A percentile compares a stretch with the other conserved stretches of the same genome.
Conservation (phyloP, 2,888 invertebrate genomes). For the Melangyna quadrimaculata region DNA sequence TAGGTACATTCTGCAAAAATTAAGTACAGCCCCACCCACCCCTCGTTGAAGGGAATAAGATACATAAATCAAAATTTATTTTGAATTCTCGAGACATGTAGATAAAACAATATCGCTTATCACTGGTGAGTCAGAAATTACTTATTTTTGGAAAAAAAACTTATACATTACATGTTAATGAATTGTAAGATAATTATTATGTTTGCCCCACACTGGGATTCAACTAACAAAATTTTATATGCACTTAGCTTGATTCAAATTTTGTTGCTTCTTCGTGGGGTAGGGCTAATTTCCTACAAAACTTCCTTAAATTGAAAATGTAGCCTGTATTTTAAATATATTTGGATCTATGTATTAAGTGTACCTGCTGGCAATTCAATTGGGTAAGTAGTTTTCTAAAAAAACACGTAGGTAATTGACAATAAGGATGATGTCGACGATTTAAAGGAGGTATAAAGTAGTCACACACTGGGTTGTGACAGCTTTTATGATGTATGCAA, state of each 20-base stretch:
- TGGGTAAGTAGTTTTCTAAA: neutral
- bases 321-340: neutral
- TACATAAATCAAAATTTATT: neutral
- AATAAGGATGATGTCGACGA: neutral
- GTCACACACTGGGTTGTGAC: neutral
- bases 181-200: no score
- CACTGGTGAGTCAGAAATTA: slow-evolving; percentile 10
- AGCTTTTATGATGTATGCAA: neutral
- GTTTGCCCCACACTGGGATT: neutral
- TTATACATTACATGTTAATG: neutral
- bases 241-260: neutral
- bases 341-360: neutral
- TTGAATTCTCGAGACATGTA: neutral
- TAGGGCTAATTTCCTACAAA: neutral
- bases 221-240: neutral
- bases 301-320: neutral
- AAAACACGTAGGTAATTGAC: neutral
- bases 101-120: slow-evolving; percentile 15
- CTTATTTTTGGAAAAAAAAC: neutral
- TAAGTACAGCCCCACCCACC: slow-evolving; percentile 35
- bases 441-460: neutral
- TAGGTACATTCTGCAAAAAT: neutral
- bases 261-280: neutral
- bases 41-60: neutral
- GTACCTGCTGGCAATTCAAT: neutral